Conservation (phyloP, 2,888 invertebrate genomes). For the Hypercompe scribonia region DNA sequence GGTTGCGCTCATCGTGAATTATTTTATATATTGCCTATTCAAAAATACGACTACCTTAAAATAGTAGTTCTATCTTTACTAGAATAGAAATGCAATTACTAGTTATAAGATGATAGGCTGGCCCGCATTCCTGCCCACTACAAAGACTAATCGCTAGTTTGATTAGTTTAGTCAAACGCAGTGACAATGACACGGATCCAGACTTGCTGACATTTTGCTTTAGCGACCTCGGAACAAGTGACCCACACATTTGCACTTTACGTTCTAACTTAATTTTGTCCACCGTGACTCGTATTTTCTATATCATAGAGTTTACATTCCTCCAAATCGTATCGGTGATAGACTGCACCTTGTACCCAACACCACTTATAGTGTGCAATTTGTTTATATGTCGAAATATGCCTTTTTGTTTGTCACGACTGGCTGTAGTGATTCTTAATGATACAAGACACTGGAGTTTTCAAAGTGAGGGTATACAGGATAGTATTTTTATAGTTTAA, state of each 20-base stretch:
- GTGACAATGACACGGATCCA: conserved; percentile 73
- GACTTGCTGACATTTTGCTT: conserved; percentile 75
- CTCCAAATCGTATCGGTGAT: conserved; percentile 35
- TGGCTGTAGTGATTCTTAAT: conserved; percentile 31
- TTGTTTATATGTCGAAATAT: conserved; percentile 72
- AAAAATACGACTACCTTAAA: too few species aligned
- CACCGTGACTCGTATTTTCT: conserved; percentile 49
- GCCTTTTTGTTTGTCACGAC: conserved; percentile 33
- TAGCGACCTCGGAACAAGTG: conserved; percentile 75
- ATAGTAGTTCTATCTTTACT: background rate
- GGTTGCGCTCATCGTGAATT: too few species aligned
- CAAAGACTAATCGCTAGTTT: conserved; percentile 16
- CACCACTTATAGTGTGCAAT: conserved; percentile 66
- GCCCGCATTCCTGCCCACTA: background rate
- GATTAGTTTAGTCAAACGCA: conserved; percentile 40
- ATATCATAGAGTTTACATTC: conserved; percentile 45
- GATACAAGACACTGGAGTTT: conserved; percentile 13
- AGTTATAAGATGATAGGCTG: background rate
- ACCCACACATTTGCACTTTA: conserved; percentile 70
- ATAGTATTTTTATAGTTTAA: background rate
- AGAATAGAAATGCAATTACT: background rate
- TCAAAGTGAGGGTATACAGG: background rate
- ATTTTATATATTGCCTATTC: too few species aligned
- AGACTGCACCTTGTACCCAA: conserved; percentile 63
- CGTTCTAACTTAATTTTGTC: conserved; percentile 53